Evolutionary conservation across 2,888 invertebrate species (phyloP).

Genomic region (Cephus pulcher): DNA sequence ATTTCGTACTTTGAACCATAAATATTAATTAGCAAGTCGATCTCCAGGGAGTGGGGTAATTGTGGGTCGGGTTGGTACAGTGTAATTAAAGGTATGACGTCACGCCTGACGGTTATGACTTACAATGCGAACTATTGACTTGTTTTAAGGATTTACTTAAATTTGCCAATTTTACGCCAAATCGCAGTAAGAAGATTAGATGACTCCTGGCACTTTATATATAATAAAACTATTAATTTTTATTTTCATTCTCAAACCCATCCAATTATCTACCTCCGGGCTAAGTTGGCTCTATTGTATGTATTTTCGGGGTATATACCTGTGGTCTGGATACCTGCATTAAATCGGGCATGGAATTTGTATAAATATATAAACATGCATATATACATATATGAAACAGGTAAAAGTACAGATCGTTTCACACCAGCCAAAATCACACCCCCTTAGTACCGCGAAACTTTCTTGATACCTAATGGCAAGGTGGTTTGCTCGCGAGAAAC

Average conservation of each 20-base stretch:
- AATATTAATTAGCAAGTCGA: neutral
- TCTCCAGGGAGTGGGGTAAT: neutral
- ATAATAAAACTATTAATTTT: neutral
- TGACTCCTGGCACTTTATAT: neutral
- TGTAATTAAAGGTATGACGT: neutral
- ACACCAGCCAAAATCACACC: neutral
- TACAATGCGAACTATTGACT: neutral
- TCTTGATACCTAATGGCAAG: neutral
- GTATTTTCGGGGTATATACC: neutral
- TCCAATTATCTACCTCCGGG: neutral
- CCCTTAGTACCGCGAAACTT: neutral
- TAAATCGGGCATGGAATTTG: neutral
- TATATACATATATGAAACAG: neutral
- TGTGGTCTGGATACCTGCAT: neutral
- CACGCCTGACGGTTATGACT: neutral
- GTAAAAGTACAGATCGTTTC: neutral
- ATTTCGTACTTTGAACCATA: rapidly evolving
- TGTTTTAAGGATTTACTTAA: neutral
- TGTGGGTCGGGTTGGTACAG: too few relatives aligned
- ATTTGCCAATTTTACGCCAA: neutral
- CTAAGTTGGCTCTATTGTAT: neutral
- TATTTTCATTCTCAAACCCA: neutral
- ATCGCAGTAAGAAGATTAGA: neutral
- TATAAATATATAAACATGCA: neutral
- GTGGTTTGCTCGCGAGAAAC: neutral